phyloP scores from a whole-genome alignment of 2,888 invertebrate species.

The Hyalella azteca region DNA sequence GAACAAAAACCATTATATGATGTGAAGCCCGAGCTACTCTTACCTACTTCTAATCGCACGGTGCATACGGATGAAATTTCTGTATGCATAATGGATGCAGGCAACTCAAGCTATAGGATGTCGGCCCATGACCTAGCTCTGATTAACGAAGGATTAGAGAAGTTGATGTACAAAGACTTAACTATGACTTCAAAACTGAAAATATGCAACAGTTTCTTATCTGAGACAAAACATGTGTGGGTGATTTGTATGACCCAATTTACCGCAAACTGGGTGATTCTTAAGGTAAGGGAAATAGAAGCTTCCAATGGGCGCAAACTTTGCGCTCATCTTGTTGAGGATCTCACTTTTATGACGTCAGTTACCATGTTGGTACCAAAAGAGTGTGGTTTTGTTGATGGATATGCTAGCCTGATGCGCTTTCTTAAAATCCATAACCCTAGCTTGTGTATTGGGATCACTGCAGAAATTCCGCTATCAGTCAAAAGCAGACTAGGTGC shows the following conservation, averaged over 20 bases:
- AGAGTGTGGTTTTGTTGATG: slow-evolving; percentile 17
- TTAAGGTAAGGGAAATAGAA: background rate
- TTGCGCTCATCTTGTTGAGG: background rate
- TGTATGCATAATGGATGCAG: background rate
- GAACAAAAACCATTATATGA: background rate
- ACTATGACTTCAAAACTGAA: slow-evolving; percentile 15
- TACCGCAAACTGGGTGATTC: background rate
- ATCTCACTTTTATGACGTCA: background rate
- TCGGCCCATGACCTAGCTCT: background rate
- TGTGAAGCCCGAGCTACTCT: background rate
- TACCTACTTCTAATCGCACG: background rate
- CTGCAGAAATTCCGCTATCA: background rate
- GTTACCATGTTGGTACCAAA: slow-evolving; percentile 9
- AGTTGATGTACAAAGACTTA: slow-evolving; percentile 1
- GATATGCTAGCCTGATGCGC: background rate
- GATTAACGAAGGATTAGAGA: background rate
- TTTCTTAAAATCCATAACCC: slow-evolving; percentile 12
- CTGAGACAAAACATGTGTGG: background rate
- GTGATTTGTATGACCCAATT: slow-evolving; percentile 1
- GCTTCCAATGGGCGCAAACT: background rate
- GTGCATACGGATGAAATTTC: background rate
- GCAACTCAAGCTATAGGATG: background rate
- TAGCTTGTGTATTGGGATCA: background rate
- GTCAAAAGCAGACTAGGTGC: background rate
- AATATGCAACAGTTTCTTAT: slow-evolving; percentile 16